Conservation (phyloP, 2,797 vertebrate species). For the Oceanodroma leucorhoa region DNA sequence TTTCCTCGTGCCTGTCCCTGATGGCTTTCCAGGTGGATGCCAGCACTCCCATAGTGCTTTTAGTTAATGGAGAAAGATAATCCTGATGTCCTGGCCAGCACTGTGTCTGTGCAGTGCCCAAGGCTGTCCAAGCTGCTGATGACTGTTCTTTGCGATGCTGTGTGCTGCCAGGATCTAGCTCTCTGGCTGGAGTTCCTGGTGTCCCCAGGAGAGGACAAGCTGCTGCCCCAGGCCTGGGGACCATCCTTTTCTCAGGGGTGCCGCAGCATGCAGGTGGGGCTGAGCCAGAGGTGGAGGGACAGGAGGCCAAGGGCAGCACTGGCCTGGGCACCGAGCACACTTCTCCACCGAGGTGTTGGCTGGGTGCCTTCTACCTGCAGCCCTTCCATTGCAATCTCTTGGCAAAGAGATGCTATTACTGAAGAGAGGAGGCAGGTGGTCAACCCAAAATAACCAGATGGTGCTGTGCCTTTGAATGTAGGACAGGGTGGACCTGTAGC, state of each 20-base stretch:
- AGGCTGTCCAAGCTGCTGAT: constrained; percentile 23
- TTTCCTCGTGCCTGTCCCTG: background rate
- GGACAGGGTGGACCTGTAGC: background rate
- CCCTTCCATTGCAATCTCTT: background rate
- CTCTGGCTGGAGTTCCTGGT: background rate
- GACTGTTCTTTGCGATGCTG: background rate
- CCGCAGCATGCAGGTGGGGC: fast-evolving
- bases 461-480: constrained; percentile 6
- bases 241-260: background rate
- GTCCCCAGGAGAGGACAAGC: background rate
- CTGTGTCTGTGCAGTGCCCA: background rate
- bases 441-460: constrained; percentile 1
- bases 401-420: background rate
- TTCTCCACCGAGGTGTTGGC: background rate
- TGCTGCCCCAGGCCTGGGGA: background rate
- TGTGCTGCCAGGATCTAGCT: background rate
- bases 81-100: constrained; percentile 8
- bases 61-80: constrained; percentile 8
- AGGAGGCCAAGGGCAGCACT: background rate
- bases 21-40: background rate
- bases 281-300: background rate
- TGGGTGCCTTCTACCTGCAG: background rate
- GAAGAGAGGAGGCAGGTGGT: constrained; percentile 7
- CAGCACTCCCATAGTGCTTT: constrained; percentile 2
- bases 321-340: background rate